These are phyloP conservation scores for Carabus problematicus DNA, from an alignment of 2,888 invertebrate genomes.

Conservation along the genomic window DNA sequence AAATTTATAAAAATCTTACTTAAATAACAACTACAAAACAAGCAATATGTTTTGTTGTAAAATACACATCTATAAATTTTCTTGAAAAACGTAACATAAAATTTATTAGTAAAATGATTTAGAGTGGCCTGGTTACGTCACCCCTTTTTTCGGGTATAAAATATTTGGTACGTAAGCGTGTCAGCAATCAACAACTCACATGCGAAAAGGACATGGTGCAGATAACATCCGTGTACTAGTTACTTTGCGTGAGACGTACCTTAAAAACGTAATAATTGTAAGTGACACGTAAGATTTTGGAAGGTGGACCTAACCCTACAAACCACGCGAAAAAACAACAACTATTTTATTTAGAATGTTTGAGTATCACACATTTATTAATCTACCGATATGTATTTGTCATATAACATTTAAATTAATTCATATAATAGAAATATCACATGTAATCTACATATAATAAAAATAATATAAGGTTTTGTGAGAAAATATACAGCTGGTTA, in stretches of 20 bases:
- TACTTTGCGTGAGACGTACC: neutral
- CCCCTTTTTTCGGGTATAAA: conserved; percentile 18
- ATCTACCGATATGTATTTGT: neutral
- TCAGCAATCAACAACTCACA: conserved; percentile 17
- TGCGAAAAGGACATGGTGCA: neutral
- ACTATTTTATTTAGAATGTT: conserved; percentile 1
- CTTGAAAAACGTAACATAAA: neutral
- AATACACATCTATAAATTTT: too few species aligned
- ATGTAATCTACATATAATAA: too few species aligned
- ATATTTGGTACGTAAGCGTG: conserved; percentile 16
- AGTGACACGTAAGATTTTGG: conserved; percentile 17
- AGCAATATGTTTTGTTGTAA: too few species aligned
- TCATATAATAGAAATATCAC: too few species aligned
- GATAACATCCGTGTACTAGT: conserved; percentile 17
- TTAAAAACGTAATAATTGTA: conserved; percentile 15
- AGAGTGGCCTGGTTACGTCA: conserved; percentile 31
- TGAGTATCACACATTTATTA: conserved; percentile 7
- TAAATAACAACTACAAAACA: too few species aligned
- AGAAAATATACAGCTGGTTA: too few species aligned
- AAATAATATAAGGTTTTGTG: too few species aligned
- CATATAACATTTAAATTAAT: too few species aligned
- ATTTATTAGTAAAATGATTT: conserved; percentile 40
- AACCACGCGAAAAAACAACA: conserved; percentile 1
- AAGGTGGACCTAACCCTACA: neutral
- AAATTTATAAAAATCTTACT: too few species aligned